Conservation (phyloP, 2,888 invertebrate genomes). For the Apantesis nais region DNA sequence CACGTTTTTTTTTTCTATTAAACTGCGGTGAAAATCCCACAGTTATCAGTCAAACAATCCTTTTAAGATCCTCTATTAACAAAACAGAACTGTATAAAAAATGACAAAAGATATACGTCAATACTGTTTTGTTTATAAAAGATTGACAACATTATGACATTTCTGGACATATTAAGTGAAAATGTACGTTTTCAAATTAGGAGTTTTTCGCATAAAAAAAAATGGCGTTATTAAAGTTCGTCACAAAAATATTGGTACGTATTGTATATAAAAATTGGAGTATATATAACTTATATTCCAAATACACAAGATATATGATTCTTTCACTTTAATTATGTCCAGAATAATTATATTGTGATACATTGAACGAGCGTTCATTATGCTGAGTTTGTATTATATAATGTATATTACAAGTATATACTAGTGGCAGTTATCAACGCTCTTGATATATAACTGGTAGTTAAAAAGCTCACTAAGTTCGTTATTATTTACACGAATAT, state of each 20-base stretch:
- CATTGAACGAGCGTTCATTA: conserved; percentile 68
- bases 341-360: conserved; percentile 45
- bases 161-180: conserved; percentile 48
- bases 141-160: conserved; percentile 32
- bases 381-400: conserved; percentile 66
- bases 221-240: not conserved
- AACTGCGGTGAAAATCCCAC: not conserved
- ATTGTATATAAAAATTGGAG: not conserved
- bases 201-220: not conserved
- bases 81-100: conserved; percentile 7
- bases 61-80: conserved; percentile 22
- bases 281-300: not conserved
- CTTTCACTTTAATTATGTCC: conserved; percentile 43
- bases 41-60: conserved; percentile 20
- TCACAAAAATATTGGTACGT: conserved; percentile 5
- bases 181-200: conserved; percentile 9
- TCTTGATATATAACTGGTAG: conserved; percentile 59
- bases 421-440: conserved; percentile 82
- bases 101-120: conserved; percentile 11
- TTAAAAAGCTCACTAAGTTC: conserved; percentile 47
- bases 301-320: not conserved
- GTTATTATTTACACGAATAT: conserved; percentile 24
- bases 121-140: conserved; percentile 13
- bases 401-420: conserved; percentile 76
- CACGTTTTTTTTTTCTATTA: not conserved